Evolutionary conservation across 2,888 invertebrate genomes (phyloP).

Genomic region (Leptopilina myrica): DNA sequence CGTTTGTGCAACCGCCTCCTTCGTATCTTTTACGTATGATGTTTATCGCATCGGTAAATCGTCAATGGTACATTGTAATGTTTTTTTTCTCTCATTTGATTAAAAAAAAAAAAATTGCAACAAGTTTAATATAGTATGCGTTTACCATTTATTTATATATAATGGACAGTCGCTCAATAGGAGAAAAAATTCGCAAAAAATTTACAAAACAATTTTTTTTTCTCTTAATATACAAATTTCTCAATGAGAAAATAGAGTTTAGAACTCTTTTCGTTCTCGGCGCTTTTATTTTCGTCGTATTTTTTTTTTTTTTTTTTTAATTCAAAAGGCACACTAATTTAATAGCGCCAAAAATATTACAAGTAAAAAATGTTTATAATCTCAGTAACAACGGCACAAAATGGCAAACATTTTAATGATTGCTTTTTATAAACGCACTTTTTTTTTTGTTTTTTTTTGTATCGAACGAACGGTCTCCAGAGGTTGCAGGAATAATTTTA

Average conservation of each 20-base stretch:
- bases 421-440: slow-evolving; percentile 28
- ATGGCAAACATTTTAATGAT: slow-evolving; percentile 33
- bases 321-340: slow-evolving; percentile 35
- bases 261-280: slow-evolving; percentile 13
- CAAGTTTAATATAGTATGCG: slow-evolving; percentile 40
- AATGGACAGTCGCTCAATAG: no score
- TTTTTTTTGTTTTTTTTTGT: neutral
- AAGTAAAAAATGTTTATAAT: slow-evolving; percentile 34
- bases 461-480: slow-evolving; percentile 16
- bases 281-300: neutral
- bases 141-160: no score
- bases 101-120: slow-evolving; percentile 44
- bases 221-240: neutral
- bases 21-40: slow-evolving; percentile 35
- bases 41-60: slow-evolving; percentile 36
- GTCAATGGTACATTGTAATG: slow-evolving; percentile 27
- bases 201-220: slow-evolving; percentile 8
- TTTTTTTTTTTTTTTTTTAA: no score
- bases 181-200: neutral
- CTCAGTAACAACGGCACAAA: slow-evolving; percentile 40
- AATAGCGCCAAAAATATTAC: slow-evolving; percentile 12
- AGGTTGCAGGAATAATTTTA: neutral
- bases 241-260: neutral
- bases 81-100: slow-evolving; percentile 1
- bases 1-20: slow-evolving; percentile 68